Evolutionary conservation across 2,888 invertebrate genomes (phyloP).

Genomic region (Silvanus unidentatus): DNA sequence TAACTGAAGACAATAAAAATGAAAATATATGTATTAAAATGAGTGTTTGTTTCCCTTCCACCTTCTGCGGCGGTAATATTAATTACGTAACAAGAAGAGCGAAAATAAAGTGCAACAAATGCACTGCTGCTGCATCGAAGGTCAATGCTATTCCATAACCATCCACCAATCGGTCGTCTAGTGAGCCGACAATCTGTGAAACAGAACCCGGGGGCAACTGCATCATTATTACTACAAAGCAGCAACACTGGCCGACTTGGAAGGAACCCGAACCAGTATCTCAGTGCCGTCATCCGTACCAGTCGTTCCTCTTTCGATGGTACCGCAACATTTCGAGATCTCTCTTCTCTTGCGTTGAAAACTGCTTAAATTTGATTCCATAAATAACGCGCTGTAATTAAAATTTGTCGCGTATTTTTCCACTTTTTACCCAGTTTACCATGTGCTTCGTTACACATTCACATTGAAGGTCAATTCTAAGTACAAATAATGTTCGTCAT

Average conservation of each 20-base stretch:
- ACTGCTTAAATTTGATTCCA: too few species aligned
- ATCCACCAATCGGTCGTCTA: too few species aligned
- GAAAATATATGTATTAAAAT: slow-evolving; percentile 30
- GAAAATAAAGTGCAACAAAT: neutral
- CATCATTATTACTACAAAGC: neutral
- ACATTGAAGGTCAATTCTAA: too few species aligned
- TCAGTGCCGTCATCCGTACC: too few species aligned
- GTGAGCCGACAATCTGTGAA: slow-evolving; percentile 9
- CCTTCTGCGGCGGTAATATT: neutral
- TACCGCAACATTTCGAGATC: too few species aligned
- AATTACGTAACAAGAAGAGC: too few species aligned
- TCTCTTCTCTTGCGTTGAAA: too few species aligned
- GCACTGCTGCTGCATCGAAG: slow-evolving; percentile 1
- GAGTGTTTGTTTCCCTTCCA: slow-evolving; percentile 3
- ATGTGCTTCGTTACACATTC: too few species aligned
- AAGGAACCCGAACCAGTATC: slow-evolving; percentile 3
- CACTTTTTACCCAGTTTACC: too few species aligned
- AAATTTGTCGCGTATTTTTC: too few species aligned
- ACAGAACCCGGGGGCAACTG: slow-evolving; percentile 9
- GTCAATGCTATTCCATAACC: slow-evolving; percentile 5
- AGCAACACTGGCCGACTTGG: neutral
- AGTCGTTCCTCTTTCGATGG: neutral
- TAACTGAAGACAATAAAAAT: slow-evolving; percentile 49
- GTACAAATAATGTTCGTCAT: too few species aligned
- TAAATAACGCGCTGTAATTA: too few species aligned